A percentile compares a stretch with the other conserved stretches of the same genome.
phyloP scores from a whole-genome alignment of 92 coral and sea anemone species.

The Siderastrea siderea region DNA sequence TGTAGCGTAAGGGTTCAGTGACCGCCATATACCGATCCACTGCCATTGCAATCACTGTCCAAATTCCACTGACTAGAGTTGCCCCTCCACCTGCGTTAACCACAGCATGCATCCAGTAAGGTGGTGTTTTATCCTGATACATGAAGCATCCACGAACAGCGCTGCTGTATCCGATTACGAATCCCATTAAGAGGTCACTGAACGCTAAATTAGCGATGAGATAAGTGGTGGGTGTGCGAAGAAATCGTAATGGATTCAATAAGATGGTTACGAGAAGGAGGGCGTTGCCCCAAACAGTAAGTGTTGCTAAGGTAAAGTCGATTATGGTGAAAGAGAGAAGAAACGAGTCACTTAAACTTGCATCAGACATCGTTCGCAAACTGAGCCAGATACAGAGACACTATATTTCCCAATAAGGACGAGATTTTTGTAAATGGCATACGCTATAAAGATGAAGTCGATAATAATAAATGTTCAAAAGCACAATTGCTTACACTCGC shows the following conservation, averaged over 20 bases:
- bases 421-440: too few relatives aligned
- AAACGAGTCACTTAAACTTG: background rate
- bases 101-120: background rate
- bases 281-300: constrained; percentile 11
- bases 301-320: constrained; percentile 20
- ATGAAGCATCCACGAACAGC: background rate
- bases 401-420: background rate
- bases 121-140: background rate
- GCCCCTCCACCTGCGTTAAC: constrained; percentile 10
- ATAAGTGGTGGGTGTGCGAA: constrained; percentile 21
- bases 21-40: constrained; percentile 15
- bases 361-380: background rate
- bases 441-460: too few relatives aligned
- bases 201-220: constrained; percentile 20
- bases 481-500: too few relatives aligned
- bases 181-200: constrained; percentile 5
- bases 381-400: too few relatives aligned
- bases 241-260: constrained; percentile 9
- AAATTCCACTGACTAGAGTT: background rate
- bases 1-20: constrained; percentile 11
- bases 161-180: constrained; percentile 2
- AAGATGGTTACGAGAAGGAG: background rate
- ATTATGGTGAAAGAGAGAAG: background rate
- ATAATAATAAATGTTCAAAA: too few relatives aligned
- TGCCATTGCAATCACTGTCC: constrained; percentile 18